Percentiles rank a stretch among this genome's conserved stretches.
Evolutionary conservation across 2,113 vertebrate genomes (phyloP).

Genomic region (Atractosteus spatula): DNA sequence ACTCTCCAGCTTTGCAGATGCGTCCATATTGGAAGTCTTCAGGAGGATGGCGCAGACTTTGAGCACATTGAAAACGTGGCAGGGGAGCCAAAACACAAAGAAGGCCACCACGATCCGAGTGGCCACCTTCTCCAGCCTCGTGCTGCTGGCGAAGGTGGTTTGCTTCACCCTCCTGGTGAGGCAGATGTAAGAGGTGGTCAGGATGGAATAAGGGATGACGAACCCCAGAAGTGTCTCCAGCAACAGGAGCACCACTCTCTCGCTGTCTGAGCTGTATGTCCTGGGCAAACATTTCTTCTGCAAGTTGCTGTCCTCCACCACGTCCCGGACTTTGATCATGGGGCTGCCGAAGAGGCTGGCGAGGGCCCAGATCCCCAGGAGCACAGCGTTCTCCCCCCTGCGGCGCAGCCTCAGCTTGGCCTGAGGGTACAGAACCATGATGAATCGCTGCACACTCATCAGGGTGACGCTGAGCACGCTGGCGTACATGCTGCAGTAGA

Average conservation of each 20-base stretch:
- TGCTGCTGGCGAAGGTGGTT: slow-evolving; percentile 39
- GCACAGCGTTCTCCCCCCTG: slow-evolving; percentile 11
- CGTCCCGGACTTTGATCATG: slow-evolving; percentile 43
- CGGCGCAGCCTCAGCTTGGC: slow-evolving; percentile 24
- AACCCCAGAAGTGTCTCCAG: slow-evolving; percentile 60
- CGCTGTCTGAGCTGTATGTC: slow-evolving; percentile 32
- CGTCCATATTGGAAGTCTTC: slow-evolving; percentile 9
- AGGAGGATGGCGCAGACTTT: slow-evolving; percentile 36
- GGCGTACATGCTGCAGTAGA: slow-evolving; percentile 62
- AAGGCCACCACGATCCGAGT: slow-evolving; percentile 53
- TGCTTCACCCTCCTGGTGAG: slow-evolving; percentile 51
- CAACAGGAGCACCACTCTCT: slow-evolving; percentile 35
- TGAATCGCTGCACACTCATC: slow-evolving; percentile 61
- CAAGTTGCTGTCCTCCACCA: rapidly evolving
- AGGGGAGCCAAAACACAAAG: slow-evolving; percentile 58
- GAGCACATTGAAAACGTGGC: slow-evolving; percentile 55
- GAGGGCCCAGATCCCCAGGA: slow-evolving; percentile 39
- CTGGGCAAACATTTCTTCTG: slow-evolving; percentile 17
- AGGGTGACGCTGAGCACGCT: slow-evolving; percentile 60
- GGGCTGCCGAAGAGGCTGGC: slow-evolving; percentile 39
- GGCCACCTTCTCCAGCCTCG: slow-evolving; percentile 43
- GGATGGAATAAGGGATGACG: slow-evolving; percentile 50
- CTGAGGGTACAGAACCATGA: slow-evolving; percentile 60
- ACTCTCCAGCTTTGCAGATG: slow-evolving; percentile 21
- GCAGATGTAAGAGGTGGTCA: slow-evolving; percentile 53